These are phyloP conservation scores for Pipistrellus nathusii DNA, from an alignment of 2,797 vertebrate species.

Conservation along the genomic window DNA sequence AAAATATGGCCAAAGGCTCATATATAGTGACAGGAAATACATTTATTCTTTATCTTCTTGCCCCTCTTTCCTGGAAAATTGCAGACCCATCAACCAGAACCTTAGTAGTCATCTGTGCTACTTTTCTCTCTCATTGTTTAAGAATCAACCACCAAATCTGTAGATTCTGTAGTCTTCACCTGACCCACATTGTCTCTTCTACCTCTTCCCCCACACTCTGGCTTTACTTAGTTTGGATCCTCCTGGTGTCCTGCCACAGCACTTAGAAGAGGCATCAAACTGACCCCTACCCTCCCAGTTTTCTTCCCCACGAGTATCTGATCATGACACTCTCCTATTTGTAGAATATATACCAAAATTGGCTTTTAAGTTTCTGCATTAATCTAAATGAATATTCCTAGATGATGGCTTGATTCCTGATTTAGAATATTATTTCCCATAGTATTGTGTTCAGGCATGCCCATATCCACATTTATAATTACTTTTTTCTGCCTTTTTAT, in stretches of 20 bases:
- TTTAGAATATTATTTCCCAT: background rate
- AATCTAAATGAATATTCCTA: background rate
- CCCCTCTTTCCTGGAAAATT: background rate
- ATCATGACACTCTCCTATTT: background rate
- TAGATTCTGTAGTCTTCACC: background rate
- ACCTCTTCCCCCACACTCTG: background rate
- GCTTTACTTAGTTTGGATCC: background rate
- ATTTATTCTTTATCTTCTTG: background rate
- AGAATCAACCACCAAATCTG: background rate
- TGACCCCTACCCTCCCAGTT: background rate
- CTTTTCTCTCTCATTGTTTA: conserved; percentile 9
- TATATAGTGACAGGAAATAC: background rate
- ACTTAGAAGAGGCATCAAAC: background rate
- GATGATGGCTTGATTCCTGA: background rate
- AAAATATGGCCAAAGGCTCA: background rate
- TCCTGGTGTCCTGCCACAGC: background rate
- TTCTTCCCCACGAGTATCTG: background rate
- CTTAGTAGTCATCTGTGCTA: background rate
- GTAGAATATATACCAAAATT: background rate
- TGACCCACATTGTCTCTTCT: background rate
- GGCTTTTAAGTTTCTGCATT: background rate
- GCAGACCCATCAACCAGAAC: background rate
- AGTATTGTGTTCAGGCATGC: background rate
- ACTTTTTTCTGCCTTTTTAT: background rate
- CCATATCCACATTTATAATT: background rate